Conservation (phyloP, 2,113 vertebrate genomes). For the Phyllopteryx taeniolatus region DNA sequence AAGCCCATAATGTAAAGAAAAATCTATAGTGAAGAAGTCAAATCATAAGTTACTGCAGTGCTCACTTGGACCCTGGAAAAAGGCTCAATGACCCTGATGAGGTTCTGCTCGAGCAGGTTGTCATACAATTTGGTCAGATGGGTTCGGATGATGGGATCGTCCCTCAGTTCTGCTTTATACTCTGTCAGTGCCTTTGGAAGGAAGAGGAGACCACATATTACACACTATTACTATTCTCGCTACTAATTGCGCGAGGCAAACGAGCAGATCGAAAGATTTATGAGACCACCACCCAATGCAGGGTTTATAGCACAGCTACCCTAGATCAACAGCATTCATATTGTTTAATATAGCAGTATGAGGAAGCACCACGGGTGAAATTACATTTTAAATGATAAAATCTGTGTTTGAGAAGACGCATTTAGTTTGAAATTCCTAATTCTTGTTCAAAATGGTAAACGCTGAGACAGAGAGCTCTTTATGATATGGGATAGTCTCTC, state of each 20-base stretch:
- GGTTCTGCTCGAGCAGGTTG: conserved; percentile 95
- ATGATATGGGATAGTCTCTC: no score
- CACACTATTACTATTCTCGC: no score
- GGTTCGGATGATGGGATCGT: conserved; percentile 94
- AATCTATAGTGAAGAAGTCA: neutral
- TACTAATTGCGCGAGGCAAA: neutral
- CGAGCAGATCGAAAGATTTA: neutral
- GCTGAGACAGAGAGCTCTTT: no score
- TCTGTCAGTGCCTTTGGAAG: conserved; percentile 84
- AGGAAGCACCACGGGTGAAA: no score
- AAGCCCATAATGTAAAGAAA: neutral
- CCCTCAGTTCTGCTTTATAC: conserved; percentile 90
- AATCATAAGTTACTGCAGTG: neutral
- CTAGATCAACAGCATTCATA: no score
- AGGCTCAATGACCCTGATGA: conserved; percentile 94
- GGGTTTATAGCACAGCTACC: no score
- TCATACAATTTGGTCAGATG: conserved; percentile 92
- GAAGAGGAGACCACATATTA: neutral
- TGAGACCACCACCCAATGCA: no score
- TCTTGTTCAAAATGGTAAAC: no score
- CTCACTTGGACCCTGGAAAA: conserved; percentile 95
- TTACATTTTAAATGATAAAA: no score
- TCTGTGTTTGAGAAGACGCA: no score
- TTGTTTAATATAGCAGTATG: no score
- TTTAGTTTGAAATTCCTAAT: no score